Base-by-base conservation (phyloP, 2,888 invertebrate genomes). In the Hydriomena furcata region DNA sequence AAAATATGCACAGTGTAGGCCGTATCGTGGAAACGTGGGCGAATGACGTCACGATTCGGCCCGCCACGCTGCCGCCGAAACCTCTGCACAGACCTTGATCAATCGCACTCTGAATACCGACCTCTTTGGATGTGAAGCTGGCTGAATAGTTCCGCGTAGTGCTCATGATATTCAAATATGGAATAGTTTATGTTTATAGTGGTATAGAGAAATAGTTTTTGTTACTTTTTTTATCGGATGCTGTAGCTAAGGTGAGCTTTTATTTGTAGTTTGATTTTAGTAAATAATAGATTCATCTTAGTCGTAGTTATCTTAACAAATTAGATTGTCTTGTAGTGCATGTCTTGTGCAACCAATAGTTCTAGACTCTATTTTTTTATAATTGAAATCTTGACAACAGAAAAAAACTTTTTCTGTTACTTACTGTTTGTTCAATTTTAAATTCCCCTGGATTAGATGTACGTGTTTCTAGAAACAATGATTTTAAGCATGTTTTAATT, bases 31-130 rank as follows among this genome's bases (percentile, higher is more conserved):
- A 55, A 53, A 58, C 61, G 55, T 63, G 63, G 67, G 69, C 61
- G 58, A 42, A 55, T 86, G 87, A 86, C 86, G 87, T 86, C 86
- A 86, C 69, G 58, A 68, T 73, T 76, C 78, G 79, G 78, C 78
- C 82, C 82, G 81, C 73, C 83, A 74, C 69, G 55, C 75, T 78
- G 81, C 79, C 82, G 82, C 79, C 81, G 69, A 73, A 73, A 72
- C 73, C 63, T 63, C 67, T 65, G 60, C 63, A 68, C 77, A 72
- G 71, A 69, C 78, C 74, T 73, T 76, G 73, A 79, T 80, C 82
- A 76, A 69, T 73, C 76, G 77, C 68, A 66, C 67, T 65, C 63
- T 66, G 66, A 58, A 61, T 65, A 63, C 61, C 60, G 58, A 55
- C 65, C 61, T 60, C 60, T 58, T 58, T 58, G 63, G 63, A 44